A percentile compares a stretch with the other conserved stretches of the same genome.
These are phyloP conservation scores for Larimichthys polyactis DNA, from an alignment of 2,113 vertebrate species.

Conservation along the genomic window DNA sequence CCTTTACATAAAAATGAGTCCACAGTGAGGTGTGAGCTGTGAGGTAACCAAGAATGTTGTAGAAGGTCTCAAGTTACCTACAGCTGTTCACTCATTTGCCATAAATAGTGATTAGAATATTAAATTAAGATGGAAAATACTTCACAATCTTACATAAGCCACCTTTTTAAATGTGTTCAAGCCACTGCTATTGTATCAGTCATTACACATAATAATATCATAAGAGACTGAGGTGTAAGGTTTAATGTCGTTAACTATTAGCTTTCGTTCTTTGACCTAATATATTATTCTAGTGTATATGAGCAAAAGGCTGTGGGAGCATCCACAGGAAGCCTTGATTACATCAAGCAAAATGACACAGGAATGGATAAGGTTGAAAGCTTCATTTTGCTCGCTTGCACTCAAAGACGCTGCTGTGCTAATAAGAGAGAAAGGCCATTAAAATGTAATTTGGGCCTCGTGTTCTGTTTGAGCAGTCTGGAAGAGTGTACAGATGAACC, in stretches of 20 bases:
- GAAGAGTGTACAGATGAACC: slow-evolving; percentile 69
- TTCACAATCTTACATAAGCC: too few species aligned
- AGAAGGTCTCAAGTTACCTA: too few species aligned
- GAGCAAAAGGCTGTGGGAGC: background rate
- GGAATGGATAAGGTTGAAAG: slow-evolving; percentile 63
- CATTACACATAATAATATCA: background rate
- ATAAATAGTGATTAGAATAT: too few species aligned
- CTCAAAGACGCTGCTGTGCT: slow-evolving; percentile 48
- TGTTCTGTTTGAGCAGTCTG: slow-evolving; percentile 66
- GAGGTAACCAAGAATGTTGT: too few species aligned
- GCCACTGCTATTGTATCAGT: background rate
- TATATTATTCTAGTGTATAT: background rate
- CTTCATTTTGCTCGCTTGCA: slow-evolving; percentile 52
- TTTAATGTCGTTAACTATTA: slow-evolving; percentile 10
- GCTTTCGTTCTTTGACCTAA: background rate
- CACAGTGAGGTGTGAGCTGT: too few species aligned
- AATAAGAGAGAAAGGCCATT: slow-evolving; percentile 77
- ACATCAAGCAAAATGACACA: slow-evolving; percentile 53
- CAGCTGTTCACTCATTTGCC: too few species aligned
- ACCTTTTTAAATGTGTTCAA: too few species aligned
- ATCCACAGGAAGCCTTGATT: slow-evolving; percentile 44
- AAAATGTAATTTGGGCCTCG: slow-evolving; percentile 79
- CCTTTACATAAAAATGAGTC: too few species aligned
- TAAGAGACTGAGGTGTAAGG: background rate
- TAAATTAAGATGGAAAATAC: too few species aligned